These are phyloP conservation scores for Eupithecia inturbata DNA, from an alignment of 2,888 invertebrate species.

Conservation along the genomic window DNA sequence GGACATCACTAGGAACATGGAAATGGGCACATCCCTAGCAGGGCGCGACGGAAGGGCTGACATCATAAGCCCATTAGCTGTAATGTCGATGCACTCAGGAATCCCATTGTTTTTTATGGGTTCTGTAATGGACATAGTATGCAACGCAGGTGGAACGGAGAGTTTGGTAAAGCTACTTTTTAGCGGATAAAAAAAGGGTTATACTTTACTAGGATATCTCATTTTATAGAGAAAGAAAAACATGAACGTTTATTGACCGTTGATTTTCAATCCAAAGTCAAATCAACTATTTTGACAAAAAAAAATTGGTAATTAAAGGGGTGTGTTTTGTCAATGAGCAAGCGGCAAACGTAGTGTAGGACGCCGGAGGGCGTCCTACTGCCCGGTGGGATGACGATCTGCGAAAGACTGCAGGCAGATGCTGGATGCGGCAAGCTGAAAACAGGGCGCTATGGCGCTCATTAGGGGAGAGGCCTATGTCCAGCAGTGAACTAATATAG, in stretches of 20 bases:
- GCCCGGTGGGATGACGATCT: too few relatives aligned
- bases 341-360: too few relatives aligned
- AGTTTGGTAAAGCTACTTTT: not conserved
- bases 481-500: too few relatives aligned
- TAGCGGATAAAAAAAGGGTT: not conserved
- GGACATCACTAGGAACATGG: conserved; percentile 12
- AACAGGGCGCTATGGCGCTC: too few relatives aligned
- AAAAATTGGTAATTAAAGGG: too few relatives aligned
- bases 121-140: conserved; percentile 41
- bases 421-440: too few relatives aligned
- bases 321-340: too few relatives aligned
- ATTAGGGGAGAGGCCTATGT: too few relatives aligned
- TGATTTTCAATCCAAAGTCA: not conserved
- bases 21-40: conserved; percentile 17
- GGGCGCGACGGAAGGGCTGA: conserved; percentile 55
- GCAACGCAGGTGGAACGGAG: conserved; percentile 22
- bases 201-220: not conserved
- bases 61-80: conserved; percentile 73
- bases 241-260: not conserved
- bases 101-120: conserved; percentile 54
- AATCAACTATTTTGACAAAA: too few relatives aligned
- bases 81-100: conserved; percentile 57
- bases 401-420: too few relatives aligned
- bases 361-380: too few relatives aligned
- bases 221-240: not conserved